phyloP scores from a whole-genome alignment of 2,113 vertebrate species.

The Camelus dromedarius region DNA sequence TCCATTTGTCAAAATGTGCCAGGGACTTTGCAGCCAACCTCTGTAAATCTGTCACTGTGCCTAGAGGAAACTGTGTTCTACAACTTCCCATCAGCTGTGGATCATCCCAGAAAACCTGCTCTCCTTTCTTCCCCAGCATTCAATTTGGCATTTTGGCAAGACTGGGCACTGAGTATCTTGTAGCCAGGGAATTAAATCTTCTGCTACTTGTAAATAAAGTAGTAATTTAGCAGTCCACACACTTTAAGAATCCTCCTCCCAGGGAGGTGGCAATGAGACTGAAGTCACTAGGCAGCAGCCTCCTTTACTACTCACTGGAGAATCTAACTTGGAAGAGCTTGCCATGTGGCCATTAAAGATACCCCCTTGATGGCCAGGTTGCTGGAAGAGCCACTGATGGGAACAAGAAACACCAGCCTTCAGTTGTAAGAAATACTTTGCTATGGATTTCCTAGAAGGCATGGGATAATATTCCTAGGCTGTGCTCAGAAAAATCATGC shows the following conservation, averaged over 20 bases:
- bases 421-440: neutral
- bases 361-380: neutral
- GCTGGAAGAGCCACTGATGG: neutral
- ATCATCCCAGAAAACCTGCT: neutral
- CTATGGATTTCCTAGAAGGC: neutral
- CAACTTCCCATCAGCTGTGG: neutral
- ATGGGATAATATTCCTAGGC: neutral
- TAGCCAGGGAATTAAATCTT: neutral
- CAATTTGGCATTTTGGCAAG: conserved; percentile 27
- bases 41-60: conserved; percentile 38
- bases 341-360: neutral
- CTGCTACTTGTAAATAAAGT: conserved; percentile 19
- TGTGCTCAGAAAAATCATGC: neutral
- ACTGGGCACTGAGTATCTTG: neutral
- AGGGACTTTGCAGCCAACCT: neutral
- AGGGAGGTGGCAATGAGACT: neutral
- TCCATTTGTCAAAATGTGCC: conserved; percentile 15
- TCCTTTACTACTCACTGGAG: neutral
- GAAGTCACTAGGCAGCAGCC: neutral
- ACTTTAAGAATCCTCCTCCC: neutral
- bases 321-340: neutral
- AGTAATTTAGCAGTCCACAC: neutral
- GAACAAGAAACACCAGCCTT: neutral
- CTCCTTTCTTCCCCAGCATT: conserved; percentile 1
- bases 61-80: neutral